Conservation (phyloP, 2,797 vertebrate genomes). For the Erpetoichthys calabaricus region DNA sequence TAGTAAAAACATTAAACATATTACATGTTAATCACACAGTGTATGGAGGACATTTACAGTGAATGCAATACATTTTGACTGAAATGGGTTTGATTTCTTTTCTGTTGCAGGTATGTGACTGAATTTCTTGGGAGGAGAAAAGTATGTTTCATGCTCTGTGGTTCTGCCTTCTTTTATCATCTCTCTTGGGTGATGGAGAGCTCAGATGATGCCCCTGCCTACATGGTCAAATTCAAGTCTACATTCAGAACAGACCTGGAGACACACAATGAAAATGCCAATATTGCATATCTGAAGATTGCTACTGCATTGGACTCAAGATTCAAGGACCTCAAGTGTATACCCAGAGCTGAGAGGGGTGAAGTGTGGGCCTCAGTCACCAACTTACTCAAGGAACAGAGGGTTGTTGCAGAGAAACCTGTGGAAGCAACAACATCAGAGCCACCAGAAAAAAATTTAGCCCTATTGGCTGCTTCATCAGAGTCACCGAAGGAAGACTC, state of each 20-base stretch:
- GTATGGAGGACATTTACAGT: too few species aligned
- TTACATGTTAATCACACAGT: too few species aligned
- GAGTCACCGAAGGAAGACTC: constrained; percentile 9
- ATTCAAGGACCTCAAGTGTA: constrained; percentile 19
- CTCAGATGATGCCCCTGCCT: constrained; percentile 18
- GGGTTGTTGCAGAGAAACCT: not conserved
- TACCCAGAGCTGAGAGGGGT: constrained; percentile 14
- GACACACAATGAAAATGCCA: constrained; percentile 5
- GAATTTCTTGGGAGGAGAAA: constrained; percentile 17
- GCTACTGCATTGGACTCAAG: constrained; percentile 15
- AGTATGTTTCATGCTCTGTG: constrained; percentile 20
- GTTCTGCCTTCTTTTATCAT: constrained; percentile 15
- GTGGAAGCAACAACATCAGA: not conserved
- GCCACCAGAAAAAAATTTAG: constrained; percentile 13
- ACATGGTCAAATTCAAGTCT: constrained; percentile 13
- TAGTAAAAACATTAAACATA: too few species aligned
- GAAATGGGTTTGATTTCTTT: too few species aligned
- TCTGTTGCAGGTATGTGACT: constrained; percentile 16
- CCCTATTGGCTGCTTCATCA: constrained; percentile 1
- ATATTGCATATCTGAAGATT: constrained; percentile 14
- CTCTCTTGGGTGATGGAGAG: constrained; percentile 6
- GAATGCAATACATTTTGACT: too few species aligned
- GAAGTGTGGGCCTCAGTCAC: constrained; percentile 14
- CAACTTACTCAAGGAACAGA: constrained; percentile 11
- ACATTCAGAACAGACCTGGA: constrained; percentile 11